phyloP scores from a whole-genome alignment of 2,797 vertebrate species.

The Chelon labrosus region DNA sequence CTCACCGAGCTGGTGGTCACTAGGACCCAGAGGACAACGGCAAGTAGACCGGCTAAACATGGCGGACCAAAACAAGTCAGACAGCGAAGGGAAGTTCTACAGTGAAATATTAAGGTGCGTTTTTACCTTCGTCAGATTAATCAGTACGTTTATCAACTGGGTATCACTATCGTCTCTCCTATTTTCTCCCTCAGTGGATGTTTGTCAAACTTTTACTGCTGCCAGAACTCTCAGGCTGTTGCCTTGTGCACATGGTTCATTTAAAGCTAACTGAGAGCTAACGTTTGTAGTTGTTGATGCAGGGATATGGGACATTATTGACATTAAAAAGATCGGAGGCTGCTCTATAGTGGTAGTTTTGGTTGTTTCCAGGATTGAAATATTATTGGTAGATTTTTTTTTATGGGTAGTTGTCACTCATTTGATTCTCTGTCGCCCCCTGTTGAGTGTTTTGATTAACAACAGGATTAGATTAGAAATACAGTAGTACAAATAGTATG shows the following conservation, averaged over 20 bases:
- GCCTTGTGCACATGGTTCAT: slow-evolving; percentile 3
- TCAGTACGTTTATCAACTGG: fast-evolving
- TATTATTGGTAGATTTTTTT: fast-evolving
- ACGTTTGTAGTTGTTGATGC: not conserved
- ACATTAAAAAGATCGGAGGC: not conserved
- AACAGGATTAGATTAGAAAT: too few relatives aligned
- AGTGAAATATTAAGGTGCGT: slow-evolving; percentile 75
- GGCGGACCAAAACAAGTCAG: slow-evolving; percentile 72
- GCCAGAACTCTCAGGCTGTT: not conserved
- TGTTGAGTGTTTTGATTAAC: slow-evolving; percentile 10
- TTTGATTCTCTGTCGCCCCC: slow-evolving; percentile 32
- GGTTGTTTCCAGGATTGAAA: not conserved
- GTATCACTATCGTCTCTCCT: too few relatives aligned
- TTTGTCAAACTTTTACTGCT: not conserved
- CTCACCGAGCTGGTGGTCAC: fast-evolving
- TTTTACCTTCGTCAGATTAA: fast-evolving
- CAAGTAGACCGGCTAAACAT: slow-evolving; percentile 51
- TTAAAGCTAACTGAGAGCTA: not conserved
- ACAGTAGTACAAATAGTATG: too few relatives aligned
- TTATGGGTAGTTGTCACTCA: too few relatives aligned
- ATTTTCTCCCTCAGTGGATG: fast-evolving
- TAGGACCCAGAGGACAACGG: slow-evolving; percentile 65
- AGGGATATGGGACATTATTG: not conserved
- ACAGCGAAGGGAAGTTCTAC: slow-evolving; percentile 28
- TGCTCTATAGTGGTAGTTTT: not conserved